Conservation (phyloP, 2,797 vertebrate species). For the Stomatorhinus walkeri region DNA sequence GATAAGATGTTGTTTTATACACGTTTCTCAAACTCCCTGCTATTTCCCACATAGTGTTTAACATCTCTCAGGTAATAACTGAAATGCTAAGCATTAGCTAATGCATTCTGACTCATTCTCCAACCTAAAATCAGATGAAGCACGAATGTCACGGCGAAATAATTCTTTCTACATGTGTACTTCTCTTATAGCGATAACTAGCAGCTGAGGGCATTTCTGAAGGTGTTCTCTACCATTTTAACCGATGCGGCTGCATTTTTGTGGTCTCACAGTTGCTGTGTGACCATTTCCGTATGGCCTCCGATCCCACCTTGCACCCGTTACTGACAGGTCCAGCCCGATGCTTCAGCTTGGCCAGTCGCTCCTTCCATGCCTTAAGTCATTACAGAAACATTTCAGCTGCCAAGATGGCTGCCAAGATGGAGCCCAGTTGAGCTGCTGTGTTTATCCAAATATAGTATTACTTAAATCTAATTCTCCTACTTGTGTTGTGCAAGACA, state of each 20-base stretch:
- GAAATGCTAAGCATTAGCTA: neutral
- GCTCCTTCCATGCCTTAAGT: conserved; percentile 4
- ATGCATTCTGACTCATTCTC: neutral
- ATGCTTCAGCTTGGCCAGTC: neutral
- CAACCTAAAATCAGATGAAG: neutral
- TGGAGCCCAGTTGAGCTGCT: neutral
- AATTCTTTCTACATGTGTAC: neutral
- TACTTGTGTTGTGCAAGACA: neutral
- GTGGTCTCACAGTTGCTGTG: neutral
- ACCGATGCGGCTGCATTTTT: neutral
- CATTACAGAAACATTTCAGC: neutral
- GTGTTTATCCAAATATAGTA: neutral
- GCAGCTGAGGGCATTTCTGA: neutral
- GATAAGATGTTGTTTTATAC: neutral
- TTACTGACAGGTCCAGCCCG: neutral
- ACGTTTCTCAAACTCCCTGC: neutral
- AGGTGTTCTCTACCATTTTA: neutral
- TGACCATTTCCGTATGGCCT: neutral
- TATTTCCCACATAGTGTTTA: neutral
- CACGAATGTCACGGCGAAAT: neutral
- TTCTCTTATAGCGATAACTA: neutral
- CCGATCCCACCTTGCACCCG: neutral
- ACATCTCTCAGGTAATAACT: neutral
- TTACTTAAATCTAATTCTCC: neutral
- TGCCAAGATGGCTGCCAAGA: neutral